Evolutionary conservation across 2,797 vertebrate species (phyloP).

Genomic region (Pachyuromys duprasi): DNA sequence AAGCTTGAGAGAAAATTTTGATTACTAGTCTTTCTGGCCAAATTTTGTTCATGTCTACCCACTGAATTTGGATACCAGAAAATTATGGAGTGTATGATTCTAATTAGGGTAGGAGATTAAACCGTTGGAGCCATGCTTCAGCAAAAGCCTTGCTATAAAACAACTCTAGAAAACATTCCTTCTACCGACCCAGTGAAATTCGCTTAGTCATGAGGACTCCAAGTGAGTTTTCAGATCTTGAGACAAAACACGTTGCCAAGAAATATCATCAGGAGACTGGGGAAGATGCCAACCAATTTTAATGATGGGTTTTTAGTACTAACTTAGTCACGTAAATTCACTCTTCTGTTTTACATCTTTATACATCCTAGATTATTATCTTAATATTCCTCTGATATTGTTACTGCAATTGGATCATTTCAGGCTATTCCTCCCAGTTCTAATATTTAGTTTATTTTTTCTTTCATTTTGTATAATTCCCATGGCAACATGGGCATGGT

Average conservation of each 20-base stretch:
- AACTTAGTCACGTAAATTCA: constrained; percentile 37
- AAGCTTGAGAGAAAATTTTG: constrained; percentile 57
- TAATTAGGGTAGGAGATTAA: constrained; percentile 64
- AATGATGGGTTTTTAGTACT: constrained; percentile 52
- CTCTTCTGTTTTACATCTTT: constrained; percentile 28
- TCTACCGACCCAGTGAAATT: constrained; percentile 59
- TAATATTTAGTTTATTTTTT: not conserved
- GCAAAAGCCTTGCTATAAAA: constrained; percentile 46
- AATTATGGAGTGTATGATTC: constrained; percentile 68
- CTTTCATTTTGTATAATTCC: not conserved
- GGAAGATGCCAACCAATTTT: constrained; percentile 24
- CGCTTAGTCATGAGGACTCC: constrained; percentile 70
- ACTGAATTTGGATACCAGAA: constrained; percentile 65
- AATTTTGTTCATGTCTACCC: constrained; percentile 50
- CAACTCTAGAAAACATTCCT: constrained; percentile 33
- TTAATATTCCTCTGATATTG: not conserved
- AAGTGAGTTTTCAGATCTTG: constrained; percentile 59
- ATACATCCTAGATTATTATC: not conserved
- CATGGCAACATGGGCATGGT: not conserved
- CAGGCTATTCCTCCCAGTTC: not conserved
- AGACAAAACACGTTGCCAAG: not conserved
- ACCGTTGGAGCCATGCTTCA: constrained; percentile 37
- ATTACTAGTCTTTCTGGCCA: constrained; percentile 66
- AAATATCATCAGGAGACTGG: constrained; percentile 4
- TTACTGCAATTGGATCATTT: not conserved